A percentile compares a stretch with the other conserved stretches of the same genome.
phyloP scores from a whole-genome alignment of 1,140 invertebrate species.

The Cheumatopsyche charites region DNA sequence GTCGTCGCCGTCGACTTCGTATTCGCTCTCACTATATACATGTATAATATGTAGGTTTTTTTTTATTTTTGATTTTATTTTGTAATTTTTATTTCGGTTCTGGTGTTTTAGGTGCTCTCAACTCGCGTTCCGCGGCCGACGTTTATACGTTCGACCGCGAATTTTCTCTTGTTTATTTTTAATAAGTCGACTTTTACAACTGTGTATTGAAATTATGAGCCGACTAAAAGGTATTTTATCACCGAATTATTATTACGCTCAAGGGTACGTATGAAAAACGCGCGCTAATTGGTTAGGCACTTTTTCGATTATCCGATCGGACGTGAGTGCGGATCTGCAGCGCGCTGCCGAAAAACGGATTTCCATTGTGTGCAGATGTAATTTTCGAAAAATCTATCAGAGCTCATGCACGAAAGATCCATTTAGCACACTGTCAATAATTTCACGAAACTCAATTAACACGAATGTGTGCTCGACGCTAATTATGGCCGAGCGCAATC shows the following conservation, averaged over 20 bases:
- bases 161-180: neutral
- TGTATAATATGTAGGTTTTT: too few species aligned
- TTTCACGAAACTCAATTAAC: constrained; percentile 22
- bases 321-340: too few species aligned
- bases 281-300: neutral
- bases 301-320: neutral
- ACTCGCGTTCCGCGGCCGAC: too few species aligned
- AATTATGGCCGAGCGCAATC: constrained; percentile 13
- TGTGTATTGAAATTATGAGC: neutral
- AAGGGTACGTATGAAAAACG: neutral
- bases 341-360: too few species aligned
- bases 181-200: neutral
- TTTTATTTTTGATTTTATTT: neutral
- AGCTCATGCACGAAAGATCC: neutral
- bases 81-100: neutral
- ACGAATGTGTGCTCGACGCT: neutral
- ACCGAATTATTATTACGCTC: neutral
- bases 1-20: neutral
- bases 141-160: too few species aligned
- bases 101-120: too few species aligned
- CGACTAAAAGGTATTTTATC: constrained; percentile 4
- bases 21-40: too few species aligned
- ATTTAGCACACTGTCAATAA: constrained; percentile 5
- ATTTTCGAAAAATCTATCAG: too few species aligned
- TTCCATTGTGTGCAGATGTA: too few species aligned